A percentile compares a stretch with the other conserved stretches of the same genome.
Conservation (phyloP, 2,113 vertebrate genomes). For the Carassius gibelio region DNA sequence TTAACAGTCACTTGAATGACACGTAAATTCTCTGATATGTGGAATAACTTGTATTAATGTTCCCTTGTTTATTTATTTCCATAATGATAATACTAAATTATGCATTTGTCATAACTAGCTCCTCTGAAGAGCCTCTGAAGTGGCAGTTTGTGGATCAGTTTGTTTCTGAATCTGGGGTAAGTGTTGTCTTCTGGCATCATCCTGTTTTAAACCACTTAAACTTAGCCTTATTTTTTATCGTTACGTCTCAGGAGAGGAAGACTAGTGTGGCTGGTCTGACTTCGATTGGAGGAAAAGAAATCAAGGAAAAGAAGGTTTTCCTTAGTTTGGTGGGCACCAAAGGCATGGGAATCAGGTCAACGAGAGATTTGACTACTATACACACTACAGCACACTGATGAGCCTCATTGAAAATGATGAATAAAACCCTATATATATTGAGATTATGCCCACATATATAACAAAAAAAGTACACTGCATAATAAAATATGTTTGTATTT, state of each 20-base stretch:
- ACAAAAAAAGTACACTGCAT: neutral
- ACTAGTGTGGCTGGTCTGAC: slow-evolving; percentile 84
- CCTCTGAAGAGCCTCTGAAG: slow-evolving; percentile 87
- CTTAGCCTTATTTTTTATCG: neutral
- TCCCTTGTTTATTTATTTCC: neutral
- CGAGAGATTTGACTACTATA: neutral
- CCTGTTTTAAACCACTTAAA: neutral
- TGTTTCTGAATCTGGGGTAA: slow-evolving; percentile 90
- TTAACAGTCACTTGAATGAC: neutral
- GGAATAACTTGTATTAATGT: neutral
- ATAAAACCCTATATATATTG: too few species aligned
- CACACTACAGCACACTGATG: neutral
- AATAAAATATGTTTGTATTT: too few species aligned
- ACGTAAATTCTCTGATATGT: too few species aligned
- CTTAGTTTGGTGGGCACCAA: slow-evolving; percentile 93
- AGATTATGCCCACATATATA: neutral
- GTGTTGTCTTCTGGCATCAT: slow-evolving; percentile 9
- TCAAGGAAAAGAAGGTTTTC: slow-evolving; percentile 96
- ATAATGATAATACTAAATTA: neutral
- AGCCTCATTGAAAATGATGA: neutral
- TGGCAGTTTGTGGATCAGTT: slow-evolving; percentile 99
- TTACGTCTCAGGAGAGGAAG: slow-evolving; percentile 79
- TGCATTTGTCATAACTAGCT: slow-evolving; percentile 70
- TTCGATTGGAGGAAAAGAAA: slow-evolving; percentile 82
- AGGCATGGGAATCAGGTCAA: slow-evolving; percentile 93